A percentile compares a stretch with the other conserved stretches of the same genome.
phyloP scores from a whole-genome alignment of 2,113 vertebrate species.

The Epinephelus lanceolatus region DNA sequence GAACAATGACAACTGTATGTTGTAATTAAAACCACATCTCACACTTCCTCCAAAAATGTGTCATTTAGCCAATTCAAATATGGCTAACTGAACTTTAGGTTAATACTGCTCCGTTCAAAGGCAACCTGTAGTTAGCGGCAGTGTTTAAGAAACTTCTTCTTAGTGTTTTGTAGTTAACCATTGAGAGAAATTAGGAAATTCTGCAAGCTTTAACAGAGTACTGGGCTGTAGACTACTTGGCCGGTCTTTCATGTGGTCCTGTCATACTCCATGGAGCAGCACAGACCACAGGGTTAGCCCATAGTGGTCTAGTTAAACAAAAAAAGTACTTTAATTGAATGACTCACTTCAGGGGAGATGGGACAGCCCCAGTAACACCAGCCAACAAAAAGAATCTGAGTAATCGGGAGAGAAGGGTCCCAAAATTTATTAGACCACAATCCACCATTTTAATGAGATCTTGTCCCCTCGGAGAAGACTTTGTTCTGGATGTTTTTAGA shows the following conservation, averaged over 20 bases:
- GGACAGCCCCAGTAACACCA: conserved; percentile 17
- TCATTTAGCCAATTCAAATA: not conserved
- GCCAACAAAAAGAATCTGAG: conserved; percentile 20
- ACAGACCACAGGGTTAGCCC: conserved; percentile 31
- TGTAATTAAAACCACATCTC: conserved; percentile 14
- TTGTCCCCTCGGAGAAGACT: not conserved
- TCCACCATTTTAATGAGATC: conserved; percentile 34
- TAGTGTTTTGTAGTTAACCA: not conserved
- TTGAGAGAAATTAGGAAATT: not conserved
- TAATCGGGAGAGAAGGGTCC: not conserved
- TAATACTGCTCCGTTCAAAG: not conserved
- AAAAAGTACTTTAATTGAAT: conserved; percentile 45
- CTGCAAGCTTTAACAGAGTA: not conserved
- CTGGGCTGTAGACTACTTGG: not conserved
- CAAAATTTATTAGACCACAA: conserved; percentile 9
- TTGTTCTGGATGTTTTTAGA: not conserved
- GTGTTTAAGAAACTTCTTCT: not conserved
- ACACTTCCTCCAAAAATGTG: fast-evolving
- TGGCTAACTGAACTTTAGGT: not conserved
- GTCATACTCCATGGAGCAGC: conserved; percentile 18
- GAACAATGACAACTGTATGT: not conserved
- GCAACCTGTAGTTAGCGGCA: not conserved
- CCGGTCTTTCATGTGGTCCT: conserved; percentile 26
- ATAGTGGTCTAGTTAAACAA: conserved; percentile 30
- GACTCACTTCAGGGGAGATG: conserved; percentile 40